phyloP scores from a whole-genome alignment of 2,797 vertebrate species.

The Arrhamphus sclerolepis region DNA sequence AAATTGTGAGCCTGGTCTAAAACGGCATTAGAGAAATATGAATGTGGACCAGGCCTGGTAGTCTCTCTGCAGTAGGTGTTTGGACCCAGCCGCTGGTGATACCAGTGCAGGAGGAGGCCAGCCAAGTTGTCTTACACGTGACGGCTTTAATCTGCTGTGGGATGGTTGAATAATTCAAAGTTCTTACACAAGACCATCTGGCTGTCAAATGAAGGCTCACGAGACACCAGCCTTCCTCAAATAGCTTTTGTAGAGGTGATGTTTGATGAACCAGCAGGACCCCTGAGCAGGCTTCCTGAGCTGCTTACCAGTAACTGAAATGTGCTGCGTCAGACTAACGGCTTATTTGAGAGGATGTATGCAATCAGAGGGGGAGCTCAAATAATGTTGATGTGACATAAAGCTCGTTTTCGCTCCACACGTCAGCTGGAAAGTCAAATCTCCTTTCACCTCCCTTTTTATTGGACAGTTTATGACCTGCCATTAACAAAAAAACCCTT shows the following conservation, averaged over 20 bases:
- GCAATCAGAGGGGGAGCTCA: conserved; percentile 35
- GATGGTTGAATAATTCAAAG: conserved; percentile 77
- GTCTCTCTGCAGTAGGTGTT: conserved; percentile 23
- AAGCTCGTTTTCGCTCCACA: conserved; percentile 25
- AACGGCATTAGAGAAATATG: conserved; percentile 36
- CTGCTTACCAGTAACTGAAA: conserved; percentile 42
- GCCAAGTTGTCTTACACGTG: conserved; percentile 67
- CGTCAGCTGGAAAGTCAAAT: conserved; percentile 12
- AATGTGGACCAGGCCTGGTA: conserved; percentile 31
- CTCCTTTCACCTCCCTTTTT: neutral
- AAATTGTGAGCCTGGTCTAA: conserved; percentile 22
- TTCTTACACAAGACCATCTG: conserved; percentile 71
- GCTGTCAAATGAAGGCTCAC: conserved; percentile 41
- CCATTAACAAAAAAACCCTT: too few species aligned
- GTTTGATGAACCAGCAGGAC: conserved; percentile 33
- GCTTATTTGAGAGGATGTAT: conserved; percentile 33
- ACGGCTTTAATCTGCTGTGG: conserved; percentile 72
- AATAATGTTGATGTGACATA: conserved; percentile 40
- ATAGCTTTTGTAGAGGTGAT: conserved; percentile 42
- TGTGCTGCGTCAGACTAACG: conserved; percentile 51
- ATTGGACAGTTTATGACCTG: too few species aligned
- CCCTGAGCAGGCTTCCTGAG: conserved; percentile 34
- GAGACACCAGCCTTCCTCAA: conserved; percentile 44
- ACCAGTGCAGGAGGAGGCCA: conserved; percentile 45
- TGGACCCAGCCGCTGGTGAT: conserved; percentile 30